phyloP scores from a whole-genome alignment of 2,797 vertebrate genomes.

The Spea hammondii region DNA sequence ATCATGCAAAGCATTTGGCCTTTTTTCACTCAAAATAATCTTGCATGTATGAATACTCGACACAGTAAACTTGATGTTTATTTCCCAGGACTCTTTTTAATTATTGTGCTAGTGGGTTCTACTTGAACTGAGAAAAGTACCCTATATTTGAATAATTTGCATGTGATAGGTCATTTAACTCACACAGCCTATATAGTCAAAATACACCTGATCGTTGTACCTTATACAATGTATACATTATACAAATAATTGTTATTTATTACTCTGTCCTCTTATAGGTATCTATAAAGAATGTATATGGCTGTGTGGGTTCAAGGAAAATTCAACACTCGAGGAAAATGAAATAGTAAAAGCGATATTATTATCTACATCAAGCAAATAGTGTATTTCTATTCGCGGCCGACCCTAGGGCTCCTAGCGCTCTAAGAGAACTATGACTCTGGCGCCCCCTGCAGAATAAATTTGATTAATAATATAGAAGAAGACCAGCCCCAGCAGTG shows the following conservation, averaged over 20 bases:
- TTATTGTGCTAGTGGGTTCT: constrained; percentile 39
- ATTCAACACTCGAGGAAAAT: too few relatives aligned
- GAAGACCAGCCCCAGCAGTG: too few relatives aligned
- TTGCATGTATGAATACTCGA: constrained; percentile 29
- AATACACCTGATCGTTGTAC: too few relatives aligned
- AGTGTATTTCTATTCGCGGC: too few relatives aligned
- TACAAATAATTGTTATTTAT: constrained; percentile 20
- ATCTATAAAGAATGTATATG: neutral
- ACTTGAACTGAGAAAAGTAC: constrained; percentile 3
- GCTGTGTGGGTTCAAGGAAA: too few relatives aligned
- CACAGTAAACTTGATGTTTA: constrained; percentile 40
- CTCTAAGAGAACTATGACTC: too few relatives aligned
- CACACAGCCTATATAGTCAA: constrained; percentile 18
- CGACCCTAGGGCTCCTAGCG: too few relatives aligned
- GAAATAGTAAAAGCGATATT: too few relatives aligned
- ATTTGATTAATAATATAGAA: too few relatives aligned
- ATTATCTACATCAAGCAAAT: too few relatives aligned
- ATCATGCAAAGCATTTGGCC: constrained; percentile 42
- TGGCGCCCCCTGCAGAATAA: too few relatives aligned
- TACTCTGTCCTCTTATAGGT: neutral
- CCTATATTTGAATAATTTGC: constrained; percentile 31
- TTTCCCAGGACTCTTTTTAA: constrained; percentile 38
- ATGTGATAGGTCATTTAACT: constrained; percentile 31
- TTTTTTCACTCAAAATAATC: constrained; percentile 14
- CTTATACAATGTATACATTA: neutral